Conservation (phyloP, 2,113 vertebrate genomes). For the Cervus canadensis region DNA sequence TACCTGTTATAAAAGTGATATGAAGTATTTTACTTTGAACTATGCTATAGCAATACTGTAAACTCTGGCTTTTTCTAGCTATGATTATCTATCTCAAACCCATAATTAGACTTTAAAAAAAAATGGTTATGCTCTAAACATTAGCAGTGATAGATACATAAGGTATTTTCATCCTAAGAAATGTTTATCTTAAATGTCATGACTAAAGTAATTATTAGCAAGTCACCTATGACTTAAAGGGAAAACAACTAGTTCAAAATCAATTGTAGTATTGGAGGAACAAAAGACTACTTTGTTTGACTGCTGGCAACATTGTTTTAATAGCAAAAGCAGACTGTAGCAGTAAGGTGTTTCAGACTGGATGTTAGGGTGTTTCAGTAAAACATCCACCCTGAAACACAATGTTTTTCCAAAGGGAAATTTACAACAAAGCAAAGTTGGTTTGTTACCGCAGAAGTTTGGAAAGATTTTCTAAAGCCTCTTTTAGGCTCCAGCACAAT, state of each 20-base stretch:
- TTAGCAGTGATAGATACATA: not conserved
- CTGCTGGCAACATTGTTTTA: not conserved
- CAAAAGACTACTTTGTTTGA: not conserved
- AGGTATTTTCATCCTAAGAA: not conserved
- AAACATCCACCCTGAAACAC: not conserved
- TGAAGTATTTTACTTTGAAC: slow-evolving; percentile 25
- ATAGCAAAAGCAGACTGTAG: not conserved
- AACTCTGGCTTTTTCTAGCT: not conserved
- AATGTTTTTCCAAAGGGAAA: slow-evolving; percentile 43
- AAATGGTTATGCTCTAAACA: not conserved
- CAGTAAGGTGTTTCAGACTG: not conserved
- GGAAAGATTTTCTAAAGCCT: slow-evolving; percentile 4
- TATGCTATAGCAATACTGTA: not conserved
- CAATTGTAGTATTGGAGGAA: not conserved
- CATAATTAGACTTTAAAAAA: not conserved
- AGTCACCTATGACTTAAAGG: not conserved
- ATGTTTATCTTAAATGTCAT: not conserved
- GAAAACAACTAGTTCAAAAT: not conserved
- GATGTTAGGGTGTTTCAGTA: not conserved
- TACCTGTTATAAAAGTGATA: not conserved
- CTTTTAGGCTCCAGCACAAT: not conserved
- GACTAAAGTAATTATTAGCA: not conserved
- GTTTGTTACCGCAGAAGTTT: not conserved
- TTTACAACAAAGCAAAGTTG: not conserved
- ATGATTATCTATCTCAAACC: not conserved